Conservation (phyloP, 2,888 invertebrate genomes). For the Dione vanillae region DNA sequence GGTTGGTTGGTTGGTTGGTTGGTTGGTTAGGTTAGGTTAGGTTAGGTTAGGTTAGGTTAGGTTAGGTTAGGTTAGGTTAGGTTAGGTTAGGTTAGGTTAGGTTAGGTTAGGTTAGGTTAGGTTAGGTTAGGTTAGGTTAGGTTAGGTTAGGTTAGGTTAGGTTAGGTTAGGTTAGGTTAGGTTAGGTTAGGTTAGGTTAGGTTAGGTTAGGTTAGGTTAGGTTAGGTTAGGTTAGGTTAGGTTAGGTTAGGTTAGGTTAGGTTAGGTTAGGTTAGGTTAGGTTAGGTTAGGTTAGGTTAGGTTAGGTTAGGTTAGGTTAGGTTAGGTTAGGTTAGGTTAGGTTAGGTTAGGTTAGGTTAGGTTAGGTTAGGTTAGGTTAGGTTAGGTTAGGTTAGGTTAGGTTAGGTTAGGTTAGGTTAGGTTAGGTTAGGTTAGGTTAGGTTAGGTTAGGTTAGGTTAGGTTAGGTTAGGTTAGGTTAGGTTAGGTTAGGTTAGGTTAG, state of each 20-base stretch:
- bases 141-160: slow-evolving; percentile 40
- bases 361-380: slow-evolving; percentile 34
- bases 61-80: slow-evolving; percentile 43
- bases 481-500: slow-evolving; percentile 40
- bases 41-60: slow-evolving; percentile 44
- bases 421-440: slow-evolving; percentile 37
- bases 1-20: slow-evolving; percentile 28
- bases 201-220: slow-evolving; percentile 47
- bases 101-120: slow-evolving; percentile 39
- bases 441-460: slow-evolving; percentile 33
- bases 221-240: slow-evolving; percentile 48
- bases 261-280: slow-evolving; percentile 45
- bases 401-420: slow-evolving; percentile 37
- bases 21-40: slow-evolving; percentile 29
- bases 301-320: slow-evolving; percentile 40
- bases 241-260: slow-evolving; percentile 46
- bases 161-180: slow-evolving; percentile 41
- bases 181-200: slow-evolving; percentile 39
- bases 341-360: slow-evolving; percentile 36
- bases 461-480: slow-evolving; percentile 37
- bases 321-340: slow-evolving; percentile 41
- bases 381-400: slow-evolving; percentile 39
- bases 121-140: slow-evolving; percentile 39
- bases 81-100: slow-evolving; percentile 42
- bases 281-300: slow-evolving; percentile 43